phyloP scores from a whole-genome alignment of 2,113 vertebrate genomes.

The Phyllostomus hastatus region DNA sequence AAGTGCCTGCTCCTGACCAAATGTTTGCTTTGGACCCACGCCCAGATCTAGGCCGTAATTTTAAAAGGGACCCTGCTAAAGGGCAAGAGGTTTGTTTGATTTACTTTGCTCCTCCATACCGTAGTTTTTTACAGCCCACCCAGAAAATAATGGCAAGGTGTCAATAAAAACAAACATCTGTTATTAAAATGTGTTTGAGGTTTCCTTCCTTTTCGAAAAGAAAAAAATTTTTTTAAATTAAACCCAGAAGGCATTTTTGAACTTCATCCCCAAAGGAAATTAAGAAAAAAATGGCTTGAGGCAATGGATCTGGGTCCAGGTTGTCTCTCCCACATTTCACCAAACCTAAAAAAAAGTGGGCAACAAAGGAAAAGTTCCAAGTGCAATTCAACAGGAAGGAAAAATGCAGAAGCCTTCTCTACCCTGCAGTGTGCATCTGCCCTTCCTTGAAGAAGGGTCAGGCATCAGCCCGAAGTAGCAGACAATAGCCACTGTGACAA shows the following conservation, averaged over 20 bases:
- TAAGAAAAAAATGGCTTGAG: neutral
- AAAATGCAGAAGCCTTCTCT: neutral
- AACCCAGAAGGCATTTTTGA: slow-evolving; percentile 32
- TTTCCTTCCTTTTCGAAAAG: slow-evolving; percentile 25
- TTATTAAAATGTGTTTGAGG: neutral
- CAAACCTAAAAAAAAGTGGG: neutral
- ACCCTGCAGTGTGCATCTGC: neutral
- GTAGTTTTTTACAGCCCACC: slow-evolving; percentile 42
- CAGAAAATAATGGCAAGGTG: slow-evolving; percentile 24
- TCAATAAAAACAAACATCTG: slow-evolving; percentile 15
- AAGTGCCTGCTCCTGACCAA: slow-evolving; percentile 19
- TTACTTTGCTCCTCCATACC: neutral
- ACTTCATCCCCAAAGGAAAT: slow-evolving; percentile 16
- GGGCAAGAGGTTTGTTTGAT: neutral
- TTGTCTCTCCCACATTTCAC: neutral
- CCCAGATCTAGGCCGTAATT: neutral
- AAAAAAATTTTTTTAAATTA: neutral
- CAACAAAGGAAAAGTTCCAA: neutral
- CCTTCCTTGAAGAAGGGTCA: neutral
- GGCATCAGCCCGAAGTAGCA: neutral
- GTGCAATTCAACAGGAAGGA: neutral
- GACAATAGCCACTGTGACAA: neutral
- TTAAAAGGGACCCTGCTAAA: slow-evolving; percentile 9
- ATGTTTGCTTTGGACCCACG: slow-evolving; percentile 30
- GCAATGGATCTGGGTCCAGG: neutral